A percentile compares a stretch with the other conserved stretches of the same genome.
These are phyloP conservation scores for Aphelinus atriplicis DNA, from an alignment of 1,140 invertebrate genomes.

Conservation along the genomic window DNA sequence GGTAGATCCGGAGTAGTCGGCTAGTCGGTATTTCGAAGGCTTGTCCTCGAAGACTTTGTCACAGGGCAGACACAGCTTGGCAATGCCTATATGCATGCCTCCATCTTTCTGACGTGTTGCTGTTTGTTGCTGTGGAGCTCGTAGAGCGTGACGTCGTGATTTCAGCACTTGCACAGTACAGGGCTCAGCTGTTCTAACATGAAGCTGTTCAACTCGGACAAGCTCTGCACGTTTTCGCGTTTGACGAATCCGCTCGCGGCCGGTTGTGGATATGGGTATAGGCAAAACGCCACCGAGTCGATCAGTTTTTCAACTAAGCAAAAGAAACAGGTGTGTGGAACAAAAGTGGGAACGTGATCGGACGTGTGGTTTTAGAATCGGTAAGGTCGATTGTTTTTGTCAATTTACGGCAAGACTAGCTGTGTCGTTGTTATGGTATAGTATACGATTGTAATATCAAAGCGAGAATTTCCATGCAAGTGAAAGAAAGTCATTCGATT, in stretches of 20 bases:
- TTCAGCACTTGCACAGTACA: background rate
- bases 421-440: too few species aligned
- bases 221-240: background rate
- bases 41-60: background rate
- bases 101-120: background rate
- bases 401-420: too few species aligned
- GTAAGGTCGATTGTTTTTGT: too few species aligned
- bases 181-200: background rate
- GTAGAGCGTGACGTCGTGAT: background rate
- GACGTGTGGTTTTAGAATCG: too few species aligned
- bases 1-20: background rate
- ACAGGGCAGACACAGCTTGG: background rate
- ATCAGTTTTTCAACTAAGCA: too few species aligned
- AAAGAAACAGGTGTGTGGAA: too few species aligned
- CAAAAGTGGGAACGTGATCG: too few species aligned
- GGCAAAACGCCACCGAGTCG: too few species aligned
- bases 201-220: background rate
- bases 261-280: too few species aligned
- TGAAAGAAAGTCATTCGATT: too few species aligned
- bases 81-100: background rate
- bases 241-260: background rate
- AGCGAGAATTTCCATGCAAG: too few species aligned
- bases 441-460: too few species aligned
- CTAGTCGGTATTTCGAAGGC: background rate
- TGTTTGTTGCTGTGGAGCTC: background rate